Percentiles rank a stretch among this genome's conserved stretches.
Conservation (phyloP, 2,113 vertebrate genomes). For the Eurystomus gularis region DNA sequence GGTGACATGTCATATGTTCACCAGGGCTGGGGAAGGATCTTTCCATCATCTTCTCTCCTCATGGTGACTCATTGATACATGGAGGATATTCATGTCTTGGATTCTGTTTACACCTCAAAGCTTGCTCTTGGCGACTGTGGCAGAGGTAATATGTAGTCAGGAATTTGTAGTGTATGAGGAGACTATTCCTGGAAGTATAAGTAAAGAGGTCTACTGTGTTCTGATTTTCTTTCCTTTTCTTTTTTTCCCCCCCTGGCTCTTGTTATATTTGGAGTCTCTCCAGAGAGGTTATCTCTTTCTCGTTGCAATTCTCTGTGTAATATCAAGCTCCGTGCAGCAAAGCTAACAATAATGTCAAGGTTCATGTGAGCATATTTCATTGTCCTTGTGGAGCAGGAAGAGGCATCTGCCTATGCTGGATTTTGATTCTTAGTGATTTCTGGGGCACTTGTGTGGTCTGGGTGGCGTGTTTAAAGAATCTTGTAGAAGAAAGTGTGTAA, state of each 20-base stretch:
- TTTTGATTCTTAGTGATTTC: neutral
- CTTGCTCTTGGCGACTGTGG: fast-evolving
- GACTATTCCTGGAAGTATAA: neutral
- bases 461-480: neutral
- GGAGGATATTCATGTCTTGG: neutral
- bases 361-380: fast-evolving
- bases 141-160: neutral
- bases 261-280: neutral
- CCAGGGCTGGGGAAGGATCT: neutral
- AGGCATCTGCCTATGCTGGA: neutral
- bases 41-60: neutral
- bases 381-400: no score
- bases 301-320: neutral
- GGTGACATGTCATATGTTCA: neutral
- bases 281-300: neutral
- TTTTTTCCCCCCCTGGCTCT: neutral
- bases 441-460: neutral
- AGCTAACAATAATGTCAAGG: neutral
- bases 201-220: neutral
- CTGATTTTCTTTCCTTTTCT: no score
- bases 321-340: neutral
- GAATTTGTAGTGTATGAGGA: neutral
- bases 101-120: neutral
- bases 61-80: fast-evolving
- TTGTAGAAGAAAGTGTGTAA: neutral